Base-by-base conservation (phyloP, 1,140 invertebrate species). In the Kradibia gibbosae region DNA sequence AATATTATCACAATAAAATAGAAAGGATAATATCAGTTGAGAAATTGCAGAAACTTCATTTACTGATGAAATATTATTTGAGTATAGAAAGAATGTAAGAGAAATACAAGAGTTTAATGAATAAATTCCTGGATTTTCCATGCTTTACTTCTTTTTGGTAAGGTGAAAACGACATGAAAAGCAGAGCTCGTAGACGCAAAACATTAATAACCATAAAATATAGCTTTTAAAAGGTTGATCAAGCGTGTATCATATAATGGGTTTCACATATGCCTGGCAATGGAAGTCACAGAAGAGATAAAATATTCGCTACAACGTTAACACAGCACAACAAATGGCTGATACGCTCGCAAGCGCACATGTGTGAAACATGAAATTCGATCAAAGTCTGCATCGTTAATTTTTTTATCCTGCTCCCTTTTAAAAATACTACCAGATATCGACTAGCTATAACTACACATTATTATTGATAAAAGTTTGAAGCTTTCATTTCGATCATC, bases 181-280 rank as follows among this genome's bases (percentile, higher is more conserved):
- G 17, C 36, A 42, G 22, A 39, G 34, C 15, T 36, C 36, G 34
- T 39, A 67, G 36, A 67, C 31, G 50, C 15, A 85, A 85, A 85
- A 53, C 83, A 84, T 85, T 75, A 75, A 75, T 76, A 76, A 76
- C 74, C 74, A 76, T 76, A 45, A 76, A 76, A 76, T 60, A 20
- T 57, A 62, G 74, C 74, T 67, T 78, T 78, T 70, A 70, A 78
- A 78, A 70, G 62, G 42, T 70, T 67, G 45, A 78, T 78, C 76
- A 78, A 70, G 39, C 36, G 67, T 70, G 39, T 31, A 15, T 70
- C n/a, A 45, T 48, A 78, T 53, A 78, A 70, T 78, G 65, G 53
- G 5, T 57, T 55, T 53, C 31, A 15, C 15, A 57, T n/a, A 57
- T 31, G 72, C 48, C 36, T 70, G 39, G 28, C 67, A 70, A 65